A percentile compares a stretch with the other conserved stretches of the same genome.
Evolutionary conservation across 2,113 vertebrate species (phyloP).

Genomic region (Scomber japonicus): DNA sequence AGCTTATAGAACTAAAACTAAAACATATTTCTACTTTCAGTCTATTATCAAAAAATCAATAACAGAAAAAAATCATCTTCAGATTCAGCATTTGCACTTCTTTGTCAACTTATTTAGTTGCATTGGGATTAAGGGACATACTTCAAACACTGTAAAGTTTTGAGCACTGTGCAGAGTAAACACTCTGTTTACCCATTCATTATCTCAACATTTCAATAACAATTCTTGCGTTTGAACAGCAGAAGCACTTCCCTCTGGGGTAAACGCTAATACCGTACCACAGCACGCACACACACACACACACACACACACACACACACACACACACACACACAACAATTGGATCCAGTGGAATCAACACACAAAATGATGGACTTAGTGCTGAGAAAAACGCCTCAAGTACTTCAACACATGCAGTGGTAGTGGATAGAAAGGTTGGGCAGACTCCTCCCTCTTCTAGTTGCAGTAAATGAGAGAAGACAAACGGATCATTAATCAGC

Average conservation of each 20-base stretch:
- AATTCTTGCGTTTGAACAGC: not conserved
- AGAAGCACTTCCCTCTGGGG: not conserved
- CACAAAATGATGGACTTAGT: constrained; percentile 17
- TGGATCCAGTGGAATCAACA: constrained; percentile 13
- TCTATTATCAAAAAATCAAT: not conserved
- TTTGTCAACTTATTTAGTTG: not conserved
- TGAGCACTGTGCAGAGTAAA: constrained; percentile 2
- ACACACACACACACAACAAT: not conserved
- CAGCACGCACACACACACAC: not conserved
- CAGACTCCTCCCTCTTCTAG: not conserved
- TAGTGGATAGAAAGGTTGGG: not conserved
- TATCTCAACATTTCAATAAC: constrained; percentile 4
- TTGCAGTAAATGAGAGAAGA: not conserved
- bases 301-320: not conserved
- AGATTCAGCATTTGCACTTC: not conserved
- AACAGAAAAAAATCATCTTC: not conserved
- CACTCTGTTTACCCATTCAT: not conserved
- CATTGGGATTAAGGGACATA: constrained; percentile 3
- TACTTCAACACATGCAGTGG: not conserved
- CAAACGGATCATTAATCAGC: constrained; percentile 12
- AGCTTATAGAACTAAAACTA: too few relatives aligned
- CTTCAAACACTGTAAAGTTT: constrained; percentile 2
- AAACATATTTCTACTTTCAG: not conserved
- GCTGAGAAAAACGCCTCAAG: constrained; percentile 7
- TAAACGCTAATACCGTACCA: not conserved